A percentile compares a stretch with the other conserved stretches of the same genome.
Conservation (phyloP, 2,888 invertebrate species). For the Eurytoma adleriae region DNA sequence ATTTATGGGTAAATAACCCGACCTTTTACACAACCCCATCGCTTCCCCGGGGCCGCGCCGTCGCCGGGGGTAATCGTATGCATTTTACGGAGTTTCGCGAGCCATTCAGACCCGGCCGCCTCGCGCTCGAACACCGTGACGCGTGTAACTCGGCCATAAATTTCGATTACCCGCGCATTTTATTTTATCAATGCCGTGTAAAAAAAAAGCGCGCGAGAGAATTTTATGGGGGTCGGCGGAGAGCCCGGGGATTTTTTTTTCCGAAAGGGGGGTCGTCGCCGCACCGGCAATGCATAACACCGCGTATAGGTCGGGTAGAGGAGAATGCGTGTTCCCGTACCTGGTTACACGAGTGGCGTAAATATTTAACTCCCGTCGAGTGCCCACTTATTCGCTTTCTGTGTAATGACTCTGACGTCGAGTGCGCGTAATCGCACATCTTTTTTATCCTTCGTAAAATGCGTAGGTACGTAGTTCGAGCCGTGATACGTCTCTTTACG, state of each 20-base stretch:
- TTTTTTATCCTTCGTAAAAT: not conserved
- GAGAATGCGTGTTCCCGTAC: conserved; percentile 56
- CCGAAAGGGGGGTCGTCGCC: conserved; percentile 52
- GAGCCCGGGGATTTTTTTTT: conserved; percentile 55
- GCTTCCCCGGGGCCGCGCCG: conserved; percentile 41
- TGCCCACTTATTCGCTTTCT: conserved; percentile 57
- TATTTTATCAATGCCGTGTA: conserved; percentile 59
- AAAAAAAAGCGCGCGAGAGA: conserved; percentile 36
- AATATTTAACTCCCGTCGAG: conserved; percentile 69
- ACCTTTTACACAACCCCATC: conserved; percentile 60
- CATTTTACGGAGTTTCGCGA: conserved; percentile 67
- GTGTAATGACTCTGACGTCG: conserved; percentile 41
- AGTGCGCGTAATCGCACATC: conserved; percentile 28
- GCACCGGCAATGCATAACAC: conserved; percentile 5
- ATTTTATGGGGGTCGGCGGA: conserved; percentile 57
- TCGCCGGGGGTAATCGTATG: conserved; percentile 70
- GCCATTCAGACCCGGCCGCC: conserved; percentile 57
- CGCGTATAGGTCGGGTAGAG: conserved; percentile 40
- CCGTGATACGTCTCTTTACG: not conserved
- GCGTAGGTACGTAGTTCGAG: not conserved
- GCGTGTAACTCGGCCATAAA: conserved; percentile 70
- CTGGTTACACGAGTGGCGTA: conserved; percentile 65
- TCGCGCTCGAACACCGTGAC: conserved; percentile 64
- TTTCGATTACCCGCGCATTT: conserved; percentile 68
- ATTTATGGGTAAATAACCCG: conserved; percentile 67